Evolutionary conservation across 2,797 vertebrate genomes (phyloP).

Genomic region (Pseudochirops corinnae): DNA sequence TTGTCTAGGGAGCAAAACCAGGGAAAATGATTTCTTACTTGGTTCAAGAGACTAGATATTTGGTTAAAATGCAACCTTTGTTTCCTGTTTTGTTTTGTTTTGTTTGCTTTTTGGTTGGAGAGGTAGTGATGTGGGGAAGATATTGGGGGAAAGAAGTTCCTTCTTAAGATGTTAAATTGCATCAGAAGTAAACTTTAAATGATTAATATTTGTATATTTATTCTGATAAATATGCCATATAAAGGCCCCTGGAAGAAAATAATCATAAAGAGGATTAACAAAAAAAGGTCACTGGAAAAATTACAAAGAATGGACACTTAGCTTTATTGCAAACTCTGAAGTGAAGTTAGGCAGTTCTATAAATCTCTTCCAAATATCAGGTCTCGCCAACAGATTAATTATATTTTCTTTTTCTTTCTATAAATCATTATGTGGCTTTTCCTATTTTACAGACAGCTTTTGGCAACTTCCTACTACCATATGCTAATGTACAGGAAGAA

Average conservation of each 20-base stretch:
- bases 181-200: background rate
- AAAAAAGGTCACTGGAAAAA: background rate
- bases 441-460: background rate
- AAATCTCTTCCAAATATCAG: background rate
- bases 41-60: background rate
- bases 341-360: background rate
- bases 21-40: background rate
- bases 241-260: background rate
- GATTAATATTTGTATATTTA: background rate
- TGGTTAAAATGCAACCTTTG: background rate
- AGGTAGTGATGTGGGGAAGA: background rate
- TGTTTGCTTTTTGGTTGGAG: background rate
- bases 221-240: background rate
- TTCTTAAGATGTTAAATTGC: background rate
- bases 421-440: background rate
- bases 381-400: background rate
- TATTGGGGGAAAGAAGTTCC: background rate
- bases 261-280: background rate
- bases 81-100: background rate
- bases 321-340: background rate
- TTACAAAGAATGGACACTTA: background rate
- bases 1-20: background rate
- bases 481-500: background rate
- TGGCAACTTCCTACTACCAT: background rate
- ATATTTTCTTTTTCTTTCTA: background rate